These are phyloP conservation scores for Adelphocoris suturalis DNA, from an alignment of 2,888 invertebrate genomes.

Conservation along the genomic window DNA sequence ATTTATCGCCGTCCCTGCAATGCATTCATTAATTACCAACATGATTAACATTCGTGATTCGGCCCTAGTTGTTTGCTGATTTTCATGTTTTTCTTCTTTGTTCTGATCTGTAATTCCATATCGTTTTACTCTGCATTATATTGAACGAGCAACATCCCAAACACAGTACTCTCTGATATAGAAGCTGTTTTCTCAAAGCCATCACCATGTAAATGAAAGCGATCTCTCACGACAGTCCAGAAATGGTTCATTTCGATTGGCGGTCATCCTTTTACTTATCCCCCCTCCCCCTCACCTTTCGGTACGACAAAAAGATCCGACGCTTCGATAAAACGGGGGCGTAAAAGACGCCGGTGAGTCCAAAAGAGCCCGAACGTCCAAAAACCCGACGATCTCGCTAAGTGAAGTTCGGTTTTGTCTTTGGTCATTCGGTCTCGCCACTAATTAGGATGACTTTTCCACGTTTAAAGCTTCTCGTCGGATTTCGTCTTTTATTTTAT, in stretches of 20 bases:
- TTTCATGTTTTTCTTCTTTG: too few species aligned
- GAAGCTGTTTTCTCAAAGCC: neutral
- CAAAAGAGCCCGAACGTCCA: neutral
- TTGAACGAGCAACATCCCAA: too few species aligned
- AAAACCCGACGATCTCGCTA: neutral
- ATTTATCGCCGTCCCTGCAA: too few species aligned
- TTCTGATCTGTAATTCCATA: too few species aligned
- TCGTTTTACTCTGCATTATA: too few species aligned
- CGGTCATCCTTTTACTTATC: neutral
- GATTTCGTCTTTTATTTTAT: neutral
- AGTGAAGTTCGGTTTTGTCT: slow-evolving; percentile 14
- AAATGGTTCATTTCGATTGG: neutral
- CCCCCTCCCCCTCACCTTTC: neutral
- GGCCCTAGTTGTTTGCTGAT: too few species aligned
- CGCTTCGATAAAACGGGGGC: neutral
- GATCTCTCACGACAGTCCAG: slow-evolving; percentile 4
- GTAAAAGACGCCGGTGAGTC: neutral
- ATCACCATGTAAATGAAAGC: neutral
- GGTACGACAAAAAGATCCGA: slow-evolving; percentile 8
- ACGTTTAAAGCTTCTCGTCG: neutral
- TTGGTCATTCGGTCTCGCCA: slow-evolving; percentile 21
- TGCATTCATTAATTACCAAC: too few species aligned
- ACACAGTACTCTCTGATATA: too few species aligned
- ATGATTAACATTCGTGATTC: too few species aligned
- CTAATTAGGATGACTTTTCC: neutral